Evolutionary conservation across 2,888 invertebrate species (phyloP), one percentile per base, ranked within the genome.

Genomic region (Spilarctia lutea): DNA sequence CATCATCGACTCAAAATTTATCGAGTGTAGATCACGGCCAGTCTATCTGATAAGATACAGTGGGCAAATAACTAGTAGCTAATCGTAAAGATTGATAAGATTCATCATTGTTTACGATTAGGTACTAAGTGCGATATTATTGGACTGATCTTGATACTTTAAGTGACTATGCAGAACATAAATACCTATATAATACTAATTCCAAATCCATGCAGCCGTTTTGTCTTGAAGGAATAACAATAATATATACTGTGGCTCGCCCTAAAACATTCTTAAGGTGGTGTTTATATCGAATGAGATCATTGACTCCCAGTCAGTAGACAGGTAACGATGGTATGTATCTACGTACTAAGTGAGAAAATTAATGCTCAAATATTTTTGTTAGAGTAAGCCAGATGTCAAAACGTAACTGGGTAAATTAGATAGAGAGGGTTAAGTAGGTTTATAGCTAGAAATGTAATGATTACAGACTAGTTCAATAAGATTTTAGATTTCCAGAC

Each of bases 11-110:
- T 63, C 27, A 30, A 63, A 13, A 63, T 63, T 13, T 30, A 63
- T 18, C 63, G 16, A 63, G 63, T 30, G 63, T 63, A 63, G 63
- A 63, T 63, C 63, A 63, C 7, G 63, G 63, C 30, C 63, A 63
- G 18, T 63, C 30, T 27, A 30, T 60, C 16, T 63, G 63, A 63
- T 63, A 18, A 63, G 63, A 30, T 63, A 63, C 63, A 27, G 30
- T 30, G 16, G 63, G 18, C 30, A 63, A 63, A 16, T 30, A 30
- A 63, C 27, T 63, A 30, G 63, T 18, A 18, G 30, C 16, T 63
- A 30, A 63, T 63, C 30, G 30, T 63, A 60, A 60, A 60, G 27
- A 60, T 16, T 30, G 30, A 63, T 60, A 27, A 60, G 27, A 60
- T 27, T 63, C 30, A 30, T 63, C 16, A 30, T 8, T 8, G 6